Base-by-base conservation (phyloP, 2,797 vertebrate genomes). In the Pygocentrus nattereri region DNA sequence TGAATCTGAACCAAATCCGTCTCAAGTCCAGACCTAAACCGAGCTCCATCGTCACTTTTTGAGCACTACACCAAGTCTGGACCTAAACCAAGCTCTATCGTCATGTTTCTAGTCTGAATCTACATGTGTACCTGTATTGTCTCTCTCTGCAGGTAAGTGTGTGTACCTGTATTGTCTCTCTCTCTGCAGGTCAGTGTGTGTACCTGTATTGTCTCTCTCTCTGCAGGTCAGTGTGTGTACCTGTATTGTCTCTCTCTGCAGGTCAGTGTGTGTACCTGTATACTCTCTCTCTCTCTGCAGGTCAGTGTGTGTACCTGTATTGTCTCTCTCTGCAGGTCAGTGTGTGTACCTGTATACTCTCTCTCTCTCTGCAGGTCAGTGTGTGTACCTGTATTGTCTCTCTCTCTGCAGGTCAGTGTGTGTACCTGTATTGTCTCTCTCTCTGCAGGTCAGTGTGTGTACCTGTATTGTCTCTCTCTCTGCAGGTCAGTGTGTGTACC, bases 191-290 rank as follows among this genome's bases (percentile, higher is more conserved):
- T 54, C 25, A 2, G 27, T 77, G 23, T 52, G 49, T 56, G 18
- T 59, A 10, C 50, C 61, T 44, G 34, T 75, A 13, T 21, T n/a
- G n/a, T 47, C 49, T 54, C 19, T 25, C n/a, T 67, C 27, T n/a
- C 15, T 52, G 76, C 2, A 41, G 31, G 13, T 1, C 0, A 38
- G 23, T 21, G 27, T 19, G 44, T 61, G 91, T 31, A 98, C 98
- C 97, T 99, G 98, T 58, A 99, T 97, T 0, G 98, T 99, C 3
- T 34, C 86, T 99, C 97, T 74, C 93, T 98, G 93, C 98, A 99
- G 82, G 92, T 21, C 38, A 64, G 38, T 52, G 25, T 16, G 52
- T 54, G 3, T 54, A 21, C 50, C 50, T 19, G 50, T 52, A 19
- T 21, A 18, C 50, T 21, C 25, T 11, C 61, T 23, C n/a, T n/a